Conservation (phyloP, 2,113 vertebrate genomes). For the Triplophysa tibetana region DNA sequence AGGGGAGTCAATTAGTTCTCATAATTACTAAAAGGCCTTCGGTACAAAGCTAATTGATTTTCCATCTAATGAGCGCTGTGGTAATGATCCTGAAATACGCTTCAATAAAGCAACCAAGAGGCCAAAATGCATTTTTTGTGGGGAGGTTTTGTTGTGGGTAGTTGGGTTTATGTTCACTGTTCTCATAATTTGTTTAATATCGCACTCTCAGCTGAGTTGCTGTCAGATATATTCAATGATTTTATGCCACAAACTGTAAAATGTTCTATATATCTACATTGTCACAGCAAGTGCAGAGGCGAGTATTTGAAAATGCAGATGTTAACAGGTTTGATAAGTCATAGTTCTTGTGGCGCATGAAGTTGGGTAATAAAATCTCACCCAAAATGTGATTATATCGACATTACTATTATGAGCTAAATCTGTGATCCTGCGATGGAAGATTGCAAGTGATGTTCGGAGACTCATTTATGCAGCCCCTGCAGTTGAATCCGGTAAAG, state of each 20-base stretch:
- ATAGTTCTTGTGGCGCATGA: neutral
- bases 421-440: neutral
- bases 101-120: neutral
- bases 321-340: neutral
- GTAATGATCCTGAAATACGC: constrained; percentile 45
- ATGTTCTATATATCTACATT: neutral
- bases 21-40: constrained; percentile 53
- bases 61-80: constrained; percentile 45
- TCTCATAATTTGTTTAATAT: constrained; percentile 1
- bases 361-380: neutral
- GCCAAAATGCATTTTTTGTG: constrained; percentile 10
- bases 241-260: constrained; percentile 7
- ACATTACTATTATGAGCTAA: neutral
- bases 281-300: neutral
- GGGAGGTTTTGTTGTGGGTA: too few species aligned
- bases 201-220: neutral
- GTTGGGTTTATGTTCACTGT: neutral
- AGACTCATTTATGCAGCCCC: neutral
- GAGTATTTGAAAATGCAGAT: neutral
- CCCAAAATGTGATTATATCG: neutral
- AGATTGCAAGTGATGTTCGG: neutral
- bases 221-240: constrained; percentile 1
- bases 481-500: neutral
- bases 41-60: constrained; percentile 53
- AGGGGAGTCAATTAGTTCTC: constrained; percentile 34